Evolutionary conservation across 2,888 invertebrate species (phyloP), one percentile per base, ranked within the genome.

Genomic region (Boloria selene): DNA sequence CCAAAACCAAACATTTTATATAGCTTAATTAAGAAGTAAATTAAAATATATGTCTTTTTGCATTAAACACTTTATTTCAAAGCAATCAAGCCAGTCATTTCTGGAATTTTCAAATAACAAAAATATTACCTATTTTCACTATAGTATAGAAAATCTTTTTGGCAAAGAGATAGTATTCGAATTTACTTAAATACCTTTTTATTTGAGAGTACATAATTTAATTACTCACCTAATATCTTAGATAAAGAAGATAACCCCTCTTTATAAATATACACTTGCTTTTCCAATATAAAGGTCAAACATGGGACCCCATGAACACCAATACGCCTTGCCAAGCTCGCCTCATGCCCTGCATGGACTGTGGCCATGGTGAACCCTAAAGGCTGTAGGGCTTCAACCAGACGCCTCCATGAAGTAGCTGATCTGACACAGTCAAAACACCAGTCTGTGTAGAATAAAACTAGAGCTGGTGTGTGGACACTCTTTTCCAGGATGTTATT

Each of bases 371-470:
- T 95, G 64, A 97, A 94, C 73, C 98, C 98, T 49, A 96, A 82
- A 0, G 97, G 97, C 80, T 97, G 97, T 63, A 98, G 87, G 53
- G 98, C 96, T 76, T 97, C 96, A 51, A 97, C 95, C 61, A 98
- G 92, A 71, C 96, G 94, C 59, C 97, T 94, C 94, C 98, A 97
- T 13, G 96, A 94, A 0, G 96, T 96, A 55, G 98, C 97, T n/a
- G 96, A 95, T 77, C 95, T 96, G 71, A 97, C 95, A 84, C 98
- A 99, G 58, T 97, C 95, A 84, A 98, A 97, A 83, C 98, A 99
- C 96, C 97, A 98, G 85, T 98, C 98, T 7, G 97, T 96, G 87
- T 98, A 99, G 84, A 98, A 97, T 74, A 98, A 94, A 58, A 99
- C 93, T 65, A 99, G 89, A 67, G 97, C 96, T 13, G 98, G 98